A percentile compares a stretch with the other conserved stretches of the same genome.
Evolutionary conservation across 2,797 vertebrate genomes (phyloP).

Genomic region (Anisognathus igniventris): DNA sequence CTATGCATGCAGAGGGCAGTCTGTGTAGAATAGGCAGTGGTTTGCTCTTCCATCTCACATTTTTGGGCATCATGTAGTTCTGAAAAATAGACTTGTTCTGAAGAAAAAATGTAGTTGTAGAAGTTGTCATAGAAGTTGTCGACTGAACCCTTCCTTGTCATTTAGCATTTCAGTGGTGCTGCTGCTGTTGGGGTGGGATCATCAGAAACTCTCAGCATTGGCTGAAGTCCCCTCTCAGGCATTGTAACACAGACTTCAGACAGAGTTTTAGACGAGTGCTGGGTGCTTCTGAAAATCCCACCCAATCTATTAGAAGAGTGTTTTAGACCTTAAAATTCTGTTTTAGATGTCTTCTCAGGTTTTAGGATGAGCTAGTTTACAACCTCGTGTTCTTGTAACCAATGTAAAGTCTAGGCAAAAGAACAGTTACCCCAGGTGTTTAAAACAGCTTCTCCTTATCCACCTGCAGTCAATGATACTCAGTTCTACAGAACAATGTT

Average conservation of each 20-base stretch:
- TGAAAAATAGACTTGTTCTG: not conserved
- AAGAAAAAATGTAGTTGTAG: constrained; percentile 36
- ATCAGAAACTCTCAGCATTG: not conserved
- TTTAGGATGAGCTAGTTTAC: constrained; percentile 24
- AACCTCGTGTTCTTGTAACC: not conserved
- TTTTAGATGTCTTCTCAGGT: constrained; percentile 1
- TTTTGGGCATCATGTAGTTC: not conserved
- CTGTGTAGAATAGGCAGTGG: constrained; percentile 9
- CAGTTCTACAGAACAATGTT: not conserved
- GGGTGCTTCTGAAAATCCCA: constrained; percentile 27
- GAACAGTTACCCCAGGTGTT: not conserved
- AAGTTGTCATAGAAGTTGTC: not conserved
- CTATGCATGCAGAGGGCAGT: constrained; percentile 46
- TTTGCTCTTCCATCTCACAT: not conserved
- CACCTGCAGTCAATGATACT: not conserved
- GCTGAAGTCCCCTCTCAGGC: constrained; percentile 39
- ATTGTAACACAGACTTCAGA: constrained; percentile 22
- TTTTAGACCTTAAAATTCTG: constrained; percentile 3
- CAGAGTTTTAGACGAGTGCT: not conserved
- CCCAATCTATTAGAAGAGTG: not conserved
- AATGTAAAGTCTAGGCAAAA: not conserved
- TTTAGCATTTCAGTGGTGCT: constrained; percentile 50
- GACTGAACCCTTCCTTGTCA: constrained; percentile 15
- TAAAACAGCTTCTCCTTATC: not conserved
- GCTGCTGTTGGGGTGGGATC: constrained; percentile 32